These are phyloP conservation scores for Aphaenogaster rudis DNA, from an alignment of 1,140 invertebrate species.

Conservation along the genomic window DNA sequence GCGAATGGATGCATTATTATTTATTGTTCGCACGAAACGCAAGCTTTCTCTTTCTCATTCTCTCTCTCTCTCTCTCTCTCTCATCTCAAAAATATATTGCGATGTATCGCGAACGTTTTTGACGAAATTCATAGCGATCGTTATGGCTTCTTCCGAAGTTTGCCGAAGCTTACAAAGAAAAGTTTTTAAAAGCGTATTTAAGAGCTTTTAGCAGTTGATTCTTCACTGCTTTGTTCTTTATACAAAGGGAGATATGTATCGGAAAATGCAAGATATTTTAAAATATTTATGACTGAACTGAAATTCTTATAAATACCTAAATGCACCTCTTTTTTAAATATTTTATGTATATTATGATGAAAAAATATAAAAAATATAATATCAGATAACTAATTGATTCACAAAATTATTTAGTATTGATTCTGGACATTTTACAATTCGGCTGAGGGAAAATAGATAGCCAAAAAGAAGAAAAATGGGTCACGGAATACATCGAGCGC, in stretches of 20 bases:
- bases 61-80: neutral
- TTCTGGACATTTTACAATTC: conserved; percentile 19
- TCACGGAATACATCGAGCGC: conserved; percentile 63
- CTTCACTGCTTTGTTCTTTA: conserved; percentile 24
- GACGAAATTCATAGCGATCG: conserved; percentile 38
- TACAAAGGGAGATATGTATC: neutral
- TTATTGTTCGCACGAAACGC: conserved; percentile 62
- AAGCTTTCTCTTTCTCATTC: neutral
- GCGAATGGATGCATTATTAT: conserved; percentile 67
- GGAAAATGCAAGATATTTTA: conserved; percentile 11
- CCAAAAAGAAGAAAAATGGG: conserved; percentile 50
- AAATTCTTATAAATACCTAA: conserved; percentile 11
- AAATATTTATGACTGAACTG: neutral
- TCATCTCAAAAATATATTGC: conserved; percentile 37
- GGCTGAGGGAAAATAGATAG: conserved; percentile 1
- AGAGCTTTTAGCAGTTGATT: conserved; percentile 35
- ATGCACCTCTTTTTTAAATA: neutral
- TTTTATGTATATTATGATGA: neutral
- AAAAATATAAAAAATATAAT: neutral
- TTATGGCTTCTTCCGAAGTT: conserved; percentile 20
- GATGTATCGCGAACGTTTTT: conserved; percentile 11
- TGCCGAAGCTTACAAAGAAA: neutral
- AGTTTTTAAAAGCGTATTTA: conserved; percentile 44
- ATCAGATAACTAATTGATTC: neutral
- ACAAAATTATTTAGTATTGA: conserved; percentile 18